These are phyloP conservation scores for Otis tarda DNA, from an alignment of 2,113 vertebrate genomes.

Conservation along the genomic window DNA sequence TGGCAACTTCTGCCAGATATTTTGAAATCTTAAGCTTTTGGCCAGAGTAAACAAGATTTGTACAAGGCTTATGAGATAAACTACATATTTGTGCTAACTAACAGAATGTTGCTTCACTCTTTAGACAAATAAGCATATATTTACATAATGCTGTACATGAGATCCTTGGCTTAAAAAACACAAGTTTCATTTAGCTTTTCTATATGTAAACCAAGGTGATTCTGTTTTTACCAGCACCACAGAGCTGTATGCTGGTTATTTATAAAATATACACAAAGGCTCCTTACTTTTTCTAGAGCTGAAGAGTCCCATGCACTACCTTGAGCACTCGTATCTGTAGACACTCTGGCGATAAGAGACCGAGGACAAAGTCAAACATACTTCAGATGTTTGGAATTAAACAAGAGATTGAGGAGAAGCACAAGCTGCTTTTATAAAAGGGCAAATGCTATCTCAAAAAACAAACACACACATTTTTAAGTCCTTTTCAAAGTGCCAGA, in stretches of 20 bases:
- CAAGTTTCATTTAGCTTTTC: neutral
- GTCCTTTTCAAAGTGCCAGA: conserved; percentile 12
- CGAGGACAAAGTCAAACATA: conserved; percentile 49
- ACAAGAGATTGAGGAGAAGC: neutral
- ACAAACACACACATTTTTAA: conserved; percentile 12
- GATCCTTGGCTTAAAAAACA: neutral
- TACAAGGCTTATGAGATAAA: conserved; percentile 52
- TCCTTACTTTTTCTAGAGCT: neutral
- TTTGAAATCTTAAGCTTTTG: conserved; percentile 32
- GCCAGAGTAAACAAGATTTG: conserved; percentile 28
- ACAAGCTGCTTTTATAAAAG: conserved; percentile 5
- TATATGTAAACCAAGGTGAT: neutral
- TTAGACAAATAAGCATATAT: conserved; percentile 2
- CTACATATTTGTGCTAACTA: neutral
- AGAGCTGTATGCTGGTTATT: neutral
- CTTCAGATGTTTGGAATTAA: conserved; percentile 33
- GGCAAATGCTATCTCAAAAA: conserved; percentile 52
- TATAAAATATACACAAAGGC: neutral
- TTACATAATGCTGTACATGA: conserved; percentile 12
- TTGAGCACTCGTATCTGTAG: neutral
- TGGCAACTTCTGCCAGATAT: conserved; percentile 1
- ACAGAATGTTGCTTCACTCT: conserved; percentile 36
- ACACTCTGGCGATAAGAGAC: neutral
- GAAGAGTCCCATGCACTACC: neutral
- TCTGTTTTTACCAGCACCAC: neutral